A percentile compares a stretch with the other conserved stretches of the same genome.
phyloP scores from a whole-genome alignment of 2,797 vertebrate species.

The Xenops minutus region DNA sequence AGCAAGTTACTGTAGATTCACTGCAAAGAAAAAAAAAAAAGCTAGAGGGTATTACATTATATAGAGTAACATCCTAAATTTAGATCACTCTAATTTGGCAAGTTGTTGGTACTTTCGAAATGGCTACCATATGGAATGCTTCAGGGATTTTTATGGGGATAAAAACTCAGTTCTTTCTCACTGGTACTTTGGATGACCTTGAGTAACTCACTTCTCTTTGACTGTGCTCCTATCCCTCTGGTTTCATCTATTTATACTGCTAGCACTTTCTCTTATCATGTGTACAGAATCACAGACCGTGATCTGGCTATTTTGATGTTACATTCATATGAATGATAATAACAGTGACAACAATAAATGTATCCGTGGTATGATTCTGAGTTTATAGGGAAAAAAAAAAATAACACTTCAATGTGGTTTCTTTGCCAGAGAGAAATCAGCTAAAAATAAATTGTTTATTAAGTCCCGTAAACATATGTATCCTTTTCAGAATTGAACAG shows the following conservation, averaged over 20 bases:
- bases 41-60: not conserved
- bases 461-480: not conserved
- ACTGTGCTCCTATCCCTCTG: not conserved
- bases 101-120: slow-evolving; percentile 14
- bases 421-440: not conserved
- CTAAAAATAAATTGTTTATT: not conserved
- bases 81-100: not conserved
- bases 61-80: not conserved
- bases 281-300: not conserved
- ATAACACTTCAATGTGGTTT: not conserved
- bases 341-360: not conserved
- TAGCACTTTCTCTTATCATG: not conserved
- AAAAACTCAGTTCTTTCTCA: not conserved
- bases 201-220: not conserved
- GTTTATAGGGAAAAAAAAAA: not conserved
- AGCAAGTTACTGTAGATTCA: not conserved
- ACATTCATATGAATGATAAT: not conserved
- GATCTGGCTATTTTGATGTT: not conserved
- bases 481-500: not conserved
- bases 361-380: not conserved
- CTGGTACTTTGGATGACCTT: not conserved
- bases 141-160: slow-evolving; percentile 2
- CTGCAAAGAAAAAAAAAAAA: not conserved
- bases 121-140: not conserved
- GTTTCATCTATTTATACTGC: not conserved